A percentile compares a stretch with the other conserved stretches of the same genome.
Evolutionary conservation across 2,113 vertebrate genomes (phyloP).

Genomic region (Anguilla rostrata): DNA sequence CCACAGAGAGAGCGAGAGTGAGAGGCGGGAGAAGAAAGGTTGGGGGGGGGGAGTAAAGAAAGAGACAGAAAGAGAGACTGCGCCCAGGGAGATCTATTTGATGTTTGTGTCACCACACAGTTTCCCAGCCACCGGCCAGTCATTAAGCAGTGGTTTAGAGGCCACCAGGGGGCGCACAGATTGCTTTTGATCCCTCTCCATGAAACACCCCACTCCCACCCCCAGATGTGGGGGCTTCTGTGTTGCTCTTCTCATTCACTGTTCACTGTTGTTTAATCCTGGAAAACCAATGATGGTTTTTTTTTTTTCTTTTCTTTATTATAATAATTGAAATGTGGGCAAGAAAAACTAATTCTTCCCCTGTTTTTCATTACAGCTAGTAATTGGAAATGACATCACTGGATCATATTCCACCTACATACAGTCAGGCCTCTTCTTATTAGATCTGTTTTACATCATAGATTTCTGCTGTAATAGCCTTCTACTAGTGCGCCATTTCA

Average conservation of each 20-base stretch:
- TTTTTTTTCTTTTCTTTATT: background rate
- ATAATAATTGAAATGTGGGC: background rate
- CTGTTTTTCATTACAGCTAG: background rate
- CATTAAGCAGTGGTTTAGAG: background rate
- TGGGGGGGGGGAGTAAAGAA: background rate
- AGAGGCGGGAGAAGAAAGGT: background rate
- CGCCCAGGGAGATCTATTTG: background rate
- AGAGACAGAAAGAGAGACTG: background rate
- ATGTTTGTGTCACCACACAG: background rate
- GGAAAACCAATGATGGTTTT: background rate
- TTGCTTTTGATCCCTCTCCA: background rate
- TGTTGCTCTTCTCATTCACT: background rate
- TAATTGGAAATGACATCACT: background rate
- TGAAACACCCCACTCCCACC: background rate
- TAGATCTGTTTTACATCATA: background rate
- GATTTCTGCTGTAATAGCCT: background rate
- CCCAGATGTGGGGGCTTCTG: background rate
- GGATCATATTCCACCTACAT: background rate
- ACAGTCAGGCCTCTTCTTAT: background rate
- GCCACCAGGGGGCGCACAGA: background rate
- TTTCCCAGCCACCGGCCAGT: background rate
- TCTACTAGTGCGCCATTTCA: background rate
- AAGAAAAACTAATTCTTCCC: background rate
- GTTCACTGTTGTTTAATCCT: background rate
- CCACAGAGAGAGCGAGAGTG: background rate